Evolutionary conservation across 1,140 invertebrate genomes (phyloP), one percentile per base, ranked within the genome.

Genomic region (Condylostylus longicornis): DNA sequence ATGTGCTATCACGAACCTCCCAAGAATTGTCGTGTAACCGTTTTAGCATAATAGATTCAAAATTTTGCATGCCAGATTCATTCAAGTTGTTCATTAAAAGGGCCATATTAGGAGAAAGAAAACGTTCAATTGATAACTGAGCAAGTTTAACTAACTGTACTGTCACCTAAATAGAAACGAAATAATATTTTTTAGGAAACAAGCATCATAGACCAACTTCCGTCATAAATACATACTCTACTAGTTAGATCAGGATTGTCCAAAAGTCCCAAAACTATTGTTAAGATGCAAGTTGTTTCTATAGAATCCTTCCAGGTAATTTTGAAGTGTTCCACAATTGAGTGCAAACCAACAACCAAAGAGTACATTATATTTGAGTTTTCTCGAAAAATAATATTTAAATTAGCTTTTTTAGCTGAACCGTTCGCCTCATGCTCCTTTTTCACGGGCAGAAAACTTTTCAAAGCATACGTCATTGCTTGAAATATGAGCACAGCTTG

Each of bases 1-100:
- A 51, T 0, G 76, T 74, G 4, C 72, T 77, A 43, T 83, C 79
- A 29, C 77, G 64, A 7, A 85, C 70, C 53, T 82, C 79, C 80
- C 80, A 83, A 23, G 72, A 65, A 8, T 65, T 50, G 49, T 82
- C 77, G 30, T 78, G 72, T 48, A 82, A 62, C 48, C 78, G 75
- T 52, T 69, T 70, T 5, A 70, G 71, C 1, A 85, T 64, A 0
- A 77, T 70, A 27, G 68, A 61, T 0, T 75, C 77, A 1, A 83
- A 57, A 25, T 72, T 67, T 39, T 69, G 64, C 48, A 80, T 68
- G 0, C 72, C 60, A 2, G 71, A 72, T 10, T 77, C 75, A 12
- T 72, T 60, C 6, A 69, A 50, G 14, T 68, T 68, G 42, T 82
- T 75, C 13, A 79, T 62, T 0, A 83, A 55, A 12, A 83, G 46